These are phyloP conservation scores for Condylostylus longicornis DNA, from an alignment of 1,140 invertebrate species.

Conservation along the genomic window DNA sequence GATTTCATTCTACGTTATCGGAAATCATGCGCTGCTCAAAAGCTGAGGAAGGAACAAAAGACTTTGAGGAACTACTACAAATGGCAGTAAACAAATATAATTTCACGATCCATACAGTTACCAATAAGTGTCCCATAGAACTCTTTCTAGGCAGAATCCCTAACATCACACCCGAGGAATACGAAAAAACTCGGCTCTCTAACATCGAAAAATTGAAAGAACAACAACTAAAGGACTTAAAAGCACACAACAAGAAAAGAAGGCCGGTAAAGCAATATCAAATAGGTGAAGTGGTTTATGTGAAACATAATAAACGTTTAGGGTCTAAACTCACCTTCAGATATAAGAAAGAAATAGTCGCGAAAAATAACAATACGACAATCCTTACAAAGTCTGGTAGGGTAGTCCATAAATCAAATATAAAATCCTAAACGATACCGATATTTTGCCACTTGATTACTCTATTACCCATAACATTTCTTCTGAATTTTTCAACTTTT, in stretches of 20 bases:
- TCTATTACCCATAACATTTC: too few species aligned
- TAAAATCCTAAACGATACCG: too few species aligned
- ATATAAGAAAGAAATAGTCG: conserved; percentile 1
- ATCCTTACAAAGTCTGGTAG: too few species aligned
- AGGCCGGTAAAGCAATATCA: conserved; percentile 4
- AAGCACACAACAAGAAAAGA: conserved; percentile 6
- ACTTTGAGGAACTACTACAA: conserved; percentile 9
- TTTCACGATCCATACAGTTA: conserved; percentile 10
- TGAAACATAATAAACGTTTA: conserved; percentile 9
- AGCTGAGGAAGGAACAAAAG: neutral
- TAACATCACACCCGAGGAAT: conserved; percentile 5
- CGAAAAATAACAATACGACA: too few species aligned
- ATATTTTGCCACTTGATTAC: too few species aligned
- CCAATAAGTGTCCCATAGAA: conserved; percentile 9
- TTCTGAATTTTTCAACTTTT: too few species aligned
- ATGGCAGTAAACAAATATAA: conserved; percentile 9
- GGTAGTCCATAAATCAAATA: too few species aligned
- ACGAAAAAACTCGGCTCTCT: conserved; percentile 6
- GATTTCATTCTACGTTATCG: conserved; percentile 11
- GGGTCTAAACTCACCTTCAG: neutral
- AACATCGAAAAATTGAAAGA: conserved; percentile 7
- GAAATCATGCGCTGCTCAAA: conserved; percentile 10
- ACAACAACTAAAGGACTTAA: conserved; percentile 3
- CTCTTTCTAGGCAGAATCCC: conserved; percentile 9
- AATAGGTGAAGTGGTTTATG: conserved; percentile 6